Evolutionary conservation across 1,140 invertebrate genomes (phyloP).

Genomic region (Diachasmimorpha longicaudata): DNA sequence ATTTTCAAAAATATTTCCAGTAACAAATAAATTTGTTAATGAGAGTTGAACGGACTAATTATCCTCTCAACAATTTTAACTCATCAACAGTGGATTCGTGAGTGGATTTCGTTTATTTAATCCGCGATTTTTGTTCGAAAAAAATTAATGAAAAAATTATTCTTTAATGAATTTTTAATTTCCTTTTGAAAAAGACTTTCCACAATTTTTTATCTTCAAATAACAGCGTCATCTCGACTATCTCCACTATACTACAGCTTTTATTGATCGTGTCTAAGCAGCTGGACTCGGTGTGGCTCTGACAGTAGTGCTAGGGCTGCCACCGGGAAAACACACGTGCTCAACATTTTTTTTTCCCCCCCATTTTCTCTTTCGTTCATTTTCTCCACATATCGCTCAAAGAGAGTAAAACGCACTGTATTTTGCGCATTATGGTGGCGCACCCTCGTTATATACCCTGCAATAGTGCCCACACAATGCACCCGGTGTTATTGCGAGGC

Average conservation of each 20-base stretch:
- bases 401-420: conserved; percentile 6
- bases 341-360: background rate
- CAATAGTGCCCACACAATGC: background rate
- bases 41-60: too few relatives aligned
- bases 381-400: background rate
- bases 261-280: conserved; percentile 56
- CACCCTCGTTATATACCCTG: conserved; percentile 18
- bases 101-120: too few relatives aligned
- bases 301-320: conserved; percentile 54
- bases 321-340: conserved; percentile 53
- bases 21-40: too few relatives aligned
- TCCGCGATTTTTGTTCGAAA: too few relatives aligned
- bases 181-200: too few relatives aligned
- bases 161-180: too few relatives aligned
- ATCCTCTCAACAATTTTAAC: too few relatives aligned
- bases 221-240: conserved; percentile 36
- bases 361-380: background rate
- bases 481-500: background rate
- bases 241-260: conserved; percentile 50
- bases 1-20: too few relatives aligned
- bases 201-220: background rate
- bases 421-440: conserved; percentile 28
- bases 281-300: conserved; percentile 40
- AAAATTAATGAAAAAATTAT: too few relatives aligned
- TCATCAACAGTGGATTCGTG: too few relatives aligned